A percentile compares a stretch with the other conserved stretches of the same genome.
These are phyloP conservation scores for Nomada ruficornis DNA, from an alignment of 2,888 invertebrate genomes.

Conservation along the genomic window DNA sequence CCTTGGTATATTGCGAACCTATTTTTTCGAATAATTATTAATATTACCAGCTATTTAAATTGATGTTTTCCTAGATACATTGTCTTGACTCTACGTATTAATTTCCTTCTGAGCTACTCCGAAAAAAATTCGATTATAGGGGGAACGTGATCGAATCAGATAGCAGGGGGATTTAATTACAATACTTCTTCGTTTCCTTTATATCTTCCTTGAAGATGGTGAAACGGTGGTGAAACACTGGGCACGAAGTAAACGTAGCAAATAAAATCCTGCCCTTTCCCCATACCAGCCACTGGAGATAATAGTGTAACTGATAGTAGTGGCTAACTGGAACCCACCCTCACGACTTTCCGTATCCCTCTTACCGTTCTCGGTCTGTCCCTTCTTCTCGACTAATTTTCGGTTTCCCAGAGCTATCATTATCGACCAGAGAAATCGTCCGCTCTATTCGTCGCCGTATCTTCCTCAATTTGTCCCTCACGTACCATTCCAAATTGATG, in stretches of 20 bases:
- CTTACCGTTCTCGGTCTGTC: slow-evolving; percentile 69
- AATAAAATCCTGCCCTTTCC: slow-evolving; percentile 71
- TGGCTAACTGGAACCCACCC: slow-evolving; percentile 79
- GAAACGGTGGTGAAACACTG: slow-evolving; percentile 33
- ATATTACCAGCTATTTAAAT: too few species aligned
- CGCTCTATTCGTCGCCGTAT: slow-evolving; percentile 41
- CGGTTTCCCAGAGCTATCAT: slow-evolving; percentile 81
- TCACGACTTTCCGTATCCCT: slow-evolving; percentile 68
- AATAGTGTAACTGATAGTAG: slow-evolving; percentile 84
- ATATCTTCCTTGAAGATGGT: background rate
- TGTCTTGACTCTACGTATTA: too few species aligned
- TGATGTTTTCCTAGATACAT: too few species aligned
- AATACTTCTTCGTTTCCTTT: background rate
- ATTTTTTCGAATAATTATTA: too few species aligned
- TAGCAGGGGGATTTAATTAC: too few species aligned
- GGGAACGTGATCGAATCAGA: too few species aligned
- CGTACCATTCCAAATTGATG: slow-evolving; percentile 17
- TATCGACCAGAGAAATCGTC: slow-evolving; percentile 68
- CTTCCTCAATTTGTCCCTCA: slow-evolving; percentile 30
- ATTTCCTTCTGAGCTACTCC: too few species aligned
- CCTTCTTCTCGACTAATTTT: slow-evolving; percentile 80
- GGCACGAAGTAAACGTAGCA: slow-evolving; percentile 35
- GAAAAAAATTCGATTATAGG: too few species aligned
- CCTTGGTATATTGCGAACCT: too few species aligned
- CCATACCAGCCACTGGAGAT: slow-evolving; percentile 77